phyloP scores from a whole-genome alignment of 2,888 invertebrate species.

The Lacanobia wlatinum region DNA sequence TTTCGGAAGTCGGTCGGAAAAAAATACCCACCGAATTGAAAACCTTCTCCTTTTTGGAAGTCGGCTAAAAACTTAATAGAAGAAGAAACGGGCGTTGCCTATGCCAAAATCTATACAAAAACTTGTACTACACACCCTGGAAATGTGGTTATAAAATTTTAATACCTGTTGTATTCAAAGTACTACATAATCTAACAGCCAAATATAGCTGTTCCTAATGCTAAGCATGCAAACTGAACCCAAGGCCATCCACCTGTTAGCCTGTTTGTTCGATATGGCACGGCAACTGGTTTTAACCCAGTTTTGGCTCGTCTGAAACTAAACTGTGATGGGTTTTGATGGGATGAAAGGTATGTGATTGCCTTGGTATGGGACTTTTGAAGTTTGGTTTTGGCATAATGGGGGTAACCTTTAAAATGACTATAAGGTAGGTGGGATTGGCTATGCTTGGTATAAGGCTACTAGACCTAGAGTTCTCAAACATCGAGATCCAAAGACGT shows the following conservation, averaged over 20 bases:
- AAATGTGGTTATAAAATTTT: slow-evolving; percentile 1
- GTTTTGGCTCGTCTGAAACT: slow-evolving; percentile 36
- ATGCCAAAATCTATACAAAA: neutral
- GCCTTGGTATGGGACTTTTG: neutral
- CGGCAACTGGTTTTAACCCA: slow-evolving; percentile 60
- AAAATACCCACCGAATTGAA: no score
- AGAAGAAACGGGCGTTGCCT: no score
- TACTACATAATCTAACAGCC: neutral
- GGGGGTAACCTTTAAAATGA: neutral
- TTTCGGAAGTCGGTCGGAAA: no score
- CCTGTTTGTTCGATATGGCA: slow-evolving; percentile 64
- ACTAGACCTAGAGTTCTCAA: no score
- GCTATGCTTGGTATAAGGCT: no score
- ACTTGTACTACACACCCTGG: neutral
- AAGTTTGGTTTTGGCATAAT: neutral
- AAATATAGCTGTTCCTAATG: slow-evolving; percentile 35
- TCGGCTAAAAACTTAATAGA: no score
- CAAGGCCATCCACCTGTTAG: slow-evolving; percentile 60
- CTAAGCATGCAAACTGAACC: slow-evolving; percentile 27
- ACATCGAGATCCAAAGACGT: no score
- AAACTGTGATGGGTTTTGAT: slow-evolving; percentile 18
- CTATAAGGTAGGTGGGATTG: no score
- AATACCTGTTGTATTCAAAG: slow-evolving; percentile 38
- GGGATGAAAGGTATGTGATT: neutral
- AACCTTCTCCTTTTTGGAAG: no score